These are phyloP conservation scores for Agrochola litura DNA, from an alignment of 2,888 invertebrate genomes.

Conservation along the genomic window DNA sequence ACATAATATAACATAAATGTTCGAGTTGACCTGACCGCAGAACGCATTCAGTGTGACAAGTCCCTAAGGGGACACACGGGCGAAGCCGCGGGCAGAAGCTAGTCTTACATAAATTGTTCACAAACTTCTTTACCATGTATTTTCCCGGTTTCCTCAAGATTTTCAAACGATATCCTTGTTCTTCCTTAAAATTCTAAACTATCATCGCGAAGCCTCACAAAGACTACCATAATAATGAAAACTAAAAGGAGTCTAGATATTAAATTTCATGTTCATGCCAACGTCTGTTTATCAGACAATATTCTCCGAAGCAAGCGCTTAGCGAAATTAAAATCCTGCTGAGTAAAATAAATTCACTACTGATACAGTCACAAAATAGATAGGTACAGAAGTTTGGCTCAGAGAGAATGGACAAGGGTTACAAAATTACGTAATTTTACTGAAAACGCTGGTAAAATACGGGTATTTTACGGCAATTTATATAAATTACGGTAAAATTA, in stretches of 20 bases:
- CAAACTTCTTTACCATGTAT: not conserved
- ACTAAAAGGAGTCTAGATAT: conserved; percentile 18
- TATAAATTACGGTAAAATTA: too few species aligned
- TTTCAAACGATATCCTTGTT: conserved; percentile 14
- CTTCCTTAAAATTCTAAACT: not conserved
- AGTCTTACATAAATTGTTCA: not conserved
- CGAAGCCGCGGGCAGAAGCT: too few species aligned
- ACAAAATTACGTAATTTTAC: too few species aligned
- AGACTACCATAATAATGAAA: conserved; percentile 16
- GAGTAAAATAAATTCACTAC: conserved; percentile 34
- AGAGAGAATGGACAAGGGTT: too few species aligned
- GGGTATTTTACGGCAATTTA: too few species aligned
- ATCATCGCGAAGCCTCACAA: not conserved
- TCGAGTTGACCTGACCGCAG: too few species aligned
- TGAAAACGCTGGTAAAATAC: too few species aligned
- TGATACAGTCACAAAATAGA: not conserved
- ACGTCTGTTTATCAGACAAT: conserved; percentile 26
- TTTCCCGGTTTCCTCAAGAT: not conserved
- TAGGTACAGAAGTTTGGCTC: not conserved
- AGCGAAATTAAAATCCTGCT: conserved; percentile 42
- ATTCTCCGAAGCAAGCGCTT: conserved; percentile 35
- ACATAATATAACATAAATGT: too few species aligned
- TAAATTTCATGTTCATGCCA: conserved; percentile 41
- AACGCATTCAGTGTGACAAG: too few species aligned
- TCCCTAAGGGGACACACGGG: too few species aligned